Evolutionary conservation across 2,113 vertebrate species (phyloP).

Genomic region (Synchiropus splendidus): DNA sequence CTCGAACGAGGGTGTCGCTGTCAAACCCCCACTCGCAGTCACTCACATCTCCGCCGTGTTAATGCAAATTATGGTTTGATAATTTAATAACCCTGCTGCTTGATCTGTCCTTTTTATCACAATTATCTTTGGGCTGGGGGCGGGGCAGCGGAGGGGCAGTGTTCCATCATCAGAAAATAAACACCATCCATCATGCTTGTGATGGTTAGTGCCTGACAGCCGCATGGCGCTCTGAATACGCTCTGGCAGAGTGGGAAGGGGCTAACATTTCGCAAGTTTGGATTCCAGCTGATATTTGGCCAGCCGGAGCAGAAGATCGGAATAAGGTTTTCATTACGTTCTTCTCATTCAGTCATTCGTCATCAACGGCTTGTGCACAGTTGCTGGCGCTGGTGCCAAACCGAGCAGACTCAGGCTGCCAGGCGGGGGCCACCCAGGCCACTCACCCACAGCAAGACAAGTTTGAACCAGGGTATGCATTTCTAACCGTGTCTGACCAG

Average conservation of each 20-base stretch:
- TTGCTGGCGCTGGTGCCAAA: no score
- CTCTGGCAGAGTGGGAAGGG: slow-evolving; percentile 55
- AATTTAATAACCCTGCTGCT: slow-evolving; percentile 95
- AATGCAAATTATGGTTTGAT: slow-evolving; percentile 88
- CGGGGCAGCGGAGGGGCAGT: slow-evolving; percentile 64
- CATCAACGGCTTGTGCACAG: no score
- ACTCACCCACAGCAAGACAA: no score
- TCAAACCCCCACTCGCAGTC: not conserved
- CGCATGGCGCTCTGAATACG: slow-evolving; percentile 85
- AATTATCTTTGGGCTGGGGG: slow-evolving; percentile 85
- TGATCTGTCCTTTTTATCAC: slow-evolving; percentile 98
- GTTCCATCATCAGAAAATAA: slow-evolving; percentile 92
- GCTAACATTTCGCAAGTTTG: no score
- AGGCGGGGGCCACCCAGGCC: no score
- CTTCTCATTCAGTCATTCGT: no score
- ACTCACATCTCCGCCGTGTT: slow-evolving; percentile 47
- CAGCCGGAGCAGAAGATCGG: no score
- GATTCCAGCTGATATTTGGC: no score
- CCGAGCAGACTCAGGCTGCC: no score
- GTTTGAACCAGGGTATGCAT: no score
- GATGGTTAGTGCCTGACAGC: slow-evolving; percentile 92
- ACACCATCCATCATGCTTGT: slow-evolving; percentile 99
- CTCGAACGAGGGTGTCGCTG: slow-evolving; percentile 51
- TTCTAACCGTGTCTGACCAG: no score
- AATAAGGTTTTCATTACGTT: no score